phyloP scores from a whole-genome alignment of 1,140 invertebrate genomes.

The Trissolcus basalis region DNA sequence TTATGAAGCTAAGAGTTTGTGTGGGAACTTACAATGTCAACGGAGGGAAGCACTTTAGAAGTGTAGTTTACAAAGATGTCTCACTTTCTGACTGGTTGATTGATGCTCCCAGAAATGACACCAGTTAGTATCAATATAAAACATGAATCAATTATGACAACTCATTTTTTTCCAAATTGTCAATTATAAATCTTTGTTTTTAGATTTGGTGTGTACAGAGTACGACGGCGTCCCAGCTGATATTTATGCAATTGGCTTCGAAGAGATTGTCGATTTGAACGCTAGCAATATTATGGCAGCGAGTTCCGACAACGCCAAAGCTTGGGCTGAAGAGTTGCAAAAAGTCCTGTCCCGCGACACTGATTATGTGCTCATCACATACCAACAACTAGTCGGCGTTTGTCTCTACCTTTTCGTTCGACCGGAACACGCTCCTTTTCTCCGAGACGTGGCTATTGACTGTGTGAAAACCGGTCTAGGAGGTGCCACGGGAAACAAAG shows the following conservation, averaged over 20 bases:
- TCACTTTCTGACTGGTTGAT: conserved; percentile 96
- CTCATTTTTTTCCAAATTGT: not conserved
- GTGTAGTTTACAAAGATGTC: conserved; percentile 96
- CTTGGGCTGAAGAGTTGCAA: conserved; percentile 96
- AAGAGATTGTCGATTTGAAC: conserved; percentile 99
- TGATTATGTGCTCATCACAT: conserved; percentile 94
- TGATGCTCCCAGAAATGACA: conserved; percentile 80
- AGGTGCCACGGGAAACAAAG: conserved; percentile 97
- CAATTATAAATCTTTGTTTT: conserved; percentile 64
- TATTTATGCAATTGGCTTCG: conserved; percentile 98
- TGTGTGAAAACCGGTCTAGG: conserved; percentile 98
- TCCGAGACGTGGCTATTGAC: conserved; percentile 95
- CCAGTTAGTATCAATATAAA: conserved; percentile 67
- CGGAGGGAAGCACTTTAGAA: conserved; percentile 98
- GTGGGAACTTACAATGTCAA: conserved; percentile 99
- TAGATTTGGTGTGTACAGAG: conserved; percentile 78
- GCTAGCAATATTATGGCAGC: conserved; percentile 98
- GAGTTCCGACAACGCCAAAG: conserved; percentile 96
- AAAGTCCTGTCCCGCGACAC: conserved; percentile 92
- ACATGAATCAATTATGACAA: not conserved
- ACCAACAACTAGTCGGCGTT: conserved; percentile 98
- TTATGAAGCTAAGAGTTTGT: conserved; percentile 85
- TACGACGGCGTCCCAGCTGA: conserved; percentile 84
- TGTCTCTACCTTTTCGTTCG: conserved; percentile 96
- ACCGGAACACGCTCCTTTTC: conserved; percentile 89